Conservation (phyloP, 1,140 invertebrate species). For the Camponotus floridanus region DNA sequence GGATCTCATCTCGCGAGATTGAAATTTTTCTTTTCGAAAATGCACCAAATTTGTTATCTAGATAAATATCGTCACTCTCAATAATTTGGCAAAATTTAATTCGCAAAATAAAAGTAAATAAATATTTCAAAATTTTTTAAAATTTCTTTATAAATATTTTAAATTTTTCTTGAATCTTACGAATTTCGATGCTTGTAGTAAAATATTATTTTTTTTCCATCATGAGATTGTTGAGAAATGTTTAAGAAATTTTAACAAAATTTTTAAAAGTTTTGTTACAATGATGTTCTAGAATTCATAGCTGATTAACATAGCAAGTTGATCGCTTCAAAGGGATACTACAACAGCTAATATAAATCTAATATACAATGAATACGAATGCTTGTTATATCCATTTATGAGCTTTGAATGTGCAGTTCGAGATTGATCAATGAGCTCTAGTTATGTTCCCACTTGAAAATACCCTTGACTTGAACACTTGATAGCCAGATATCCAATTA, state of each 20-base stretch:
- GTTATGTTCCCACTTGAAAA: constrained; percentile 27
- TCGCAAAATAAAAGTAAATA: not conserved
- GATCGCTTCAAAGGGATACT: not conserved
- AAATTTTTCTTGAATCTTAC: not conserved
- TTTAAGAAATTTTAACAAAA: constrained; percentile 1
- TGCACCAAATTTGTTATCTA: not conserved
- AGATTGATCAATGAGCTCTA: constrained; percentile 7
- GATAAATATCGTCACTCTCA: not conserved
- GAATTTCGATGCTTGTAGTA: too few species aligned
- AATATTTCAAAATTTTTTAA: not conserved
- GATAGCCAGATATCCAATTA: constrained; percentile 26
- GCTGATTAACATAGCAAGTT: not conserved
- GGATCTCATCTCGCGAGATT: constrained; percentile 33
- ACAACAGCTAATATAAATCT: not conserved
- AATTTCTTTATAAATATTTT: not conserved
- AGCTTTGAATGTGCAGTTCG: constrained; percentile 27
- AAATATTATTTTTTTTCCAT: too few species aligned
- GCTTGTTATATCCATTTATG: constrained; percentile 6
- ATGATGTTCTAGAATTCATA: not conserved
- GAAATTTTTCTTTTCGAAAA: constrained; percentile 41
- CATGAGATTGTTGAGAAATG: too few species aligned
- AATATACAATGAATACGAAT: not conserved
- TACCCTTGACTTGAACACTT: constrained; percentile 32
- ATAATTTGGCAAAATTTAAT: not conserved
- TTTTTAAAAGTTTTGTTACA: not conserved